Evolutionary conservation across 2,888 invertebrate genomes (phyloP).

Genomic region (Archaeoteleia sp.): DNA sequence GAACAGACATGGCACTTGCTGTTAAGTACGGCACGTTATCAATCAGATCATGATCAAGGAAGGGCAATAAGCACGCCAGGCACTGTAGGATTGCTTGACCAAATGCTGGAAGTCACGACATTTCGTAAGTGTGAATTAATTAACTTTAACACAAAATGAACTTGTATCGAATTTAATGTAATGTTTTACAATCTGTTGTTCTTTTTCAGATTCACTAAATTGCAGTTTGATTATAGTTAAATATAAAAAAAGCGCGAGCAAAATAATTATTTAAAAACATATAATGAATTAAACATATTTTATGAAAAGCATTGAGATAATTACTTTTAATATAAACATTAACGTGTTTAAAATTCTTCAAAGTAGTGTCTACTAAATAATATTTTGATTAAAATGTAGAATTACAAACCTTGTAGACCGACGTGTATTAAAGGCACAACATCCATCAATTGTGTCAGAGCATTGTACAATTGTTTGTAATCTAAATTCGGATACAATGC

Average conservation of each 20-base stretch:
- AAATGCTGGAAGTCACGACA: constrained; percentile 81
- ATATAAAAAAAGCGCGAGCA: too few relatives aligned
- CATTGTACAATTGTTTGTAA: constrained; percentile 96
- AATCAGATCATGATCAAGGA: constrained; percentile 96
- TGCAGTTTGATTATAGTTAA: too few relatives aligned
- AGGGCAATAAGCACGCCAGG: constrained; percentile 94
- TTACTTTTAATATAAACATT: too few relatives aligned
- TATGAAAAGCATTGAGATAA: too few relatives aligned
- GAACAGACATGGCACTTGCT: constrained; percentile 93
- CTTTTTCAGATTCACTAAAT: too few relatives aligned
- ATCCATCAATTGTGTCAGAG: constrained; percentile 91
- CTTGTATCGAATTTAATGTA: not conserved
- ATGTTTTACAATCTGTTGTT: not conserved
- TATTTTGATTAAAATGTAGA: too few relatives aligned
- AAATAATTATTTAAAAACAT: too few relatives aligned
- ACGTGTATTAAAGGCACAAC: constrained; percentile 94
- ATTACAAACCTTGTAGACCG: constrained; percentile 85
- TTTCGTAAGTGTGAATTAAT: constrained; percentile 30
- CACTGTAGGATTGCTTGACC: constrained; percentile 96
- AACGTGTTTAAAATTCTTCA: too few relatives aligned
- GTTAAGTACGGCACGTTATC: constrained; percentile 96
- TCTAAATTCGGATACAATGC: constrained; percentile 96
- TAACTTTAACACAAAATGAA: constrained; percentile 1
- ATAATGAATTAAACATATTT: too few relatives aligned
- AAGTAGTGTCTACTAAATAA: too few relatives aligned